phyloP scores from a whole-genome alignment of 2,113 vertebrate genomes.

The Todiramphus saurophagus region DNA sequence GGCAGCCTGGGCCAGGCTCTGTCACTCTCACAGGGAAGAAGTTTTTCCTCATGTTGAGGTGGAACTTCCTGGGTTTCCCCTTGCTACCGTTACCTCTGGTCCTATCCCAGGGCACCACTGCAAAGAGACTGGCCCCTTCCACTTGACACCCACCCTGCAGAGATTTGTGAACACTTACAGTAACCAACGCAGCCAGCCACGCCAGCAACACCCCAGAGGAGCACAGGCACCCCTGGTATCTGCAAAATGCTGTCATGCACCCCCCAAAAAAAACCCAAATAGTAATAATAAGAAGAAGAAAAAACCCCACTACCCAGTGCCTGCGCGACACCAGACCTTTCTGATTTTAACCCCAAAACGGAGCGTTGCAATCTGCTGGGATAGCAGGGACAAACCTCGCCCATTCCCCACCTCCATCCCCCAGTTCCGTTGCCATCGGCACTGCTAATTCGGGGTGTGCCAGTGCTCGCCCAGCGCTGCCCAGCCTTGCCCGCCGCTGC shows the following conservation, averaged over 20 bases:
- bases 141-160: no score
- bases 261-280: background rate
- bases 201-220: background rate
- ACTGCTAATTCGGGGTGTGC: background rate
- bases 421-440: background rate
- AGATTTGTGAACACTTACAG: background rate
- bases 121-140: no score
- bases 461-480: background rate
- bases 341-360: background rate
- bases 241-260: background rate
- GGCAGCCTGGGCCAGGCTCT: no score
- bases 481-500: background rate
- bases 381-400: background rate
- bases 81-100: no score
- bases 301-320: background rate
- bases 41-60: no score
- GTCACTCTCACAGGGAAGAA: no score
- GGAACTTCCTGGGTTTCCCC: no score
- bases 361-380: background rate
- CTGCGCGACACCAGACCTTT: background rate
- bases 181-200: accelerated
- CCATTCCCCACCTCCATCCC: background rate
- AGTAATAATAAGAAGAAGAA: no score
- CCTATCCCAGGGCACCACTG: no score
- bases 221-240: background rate